Base-by-base conservation (phyloP, 1,140 invertebrate species). In the Dinothrombium tinctorium region DNA sequence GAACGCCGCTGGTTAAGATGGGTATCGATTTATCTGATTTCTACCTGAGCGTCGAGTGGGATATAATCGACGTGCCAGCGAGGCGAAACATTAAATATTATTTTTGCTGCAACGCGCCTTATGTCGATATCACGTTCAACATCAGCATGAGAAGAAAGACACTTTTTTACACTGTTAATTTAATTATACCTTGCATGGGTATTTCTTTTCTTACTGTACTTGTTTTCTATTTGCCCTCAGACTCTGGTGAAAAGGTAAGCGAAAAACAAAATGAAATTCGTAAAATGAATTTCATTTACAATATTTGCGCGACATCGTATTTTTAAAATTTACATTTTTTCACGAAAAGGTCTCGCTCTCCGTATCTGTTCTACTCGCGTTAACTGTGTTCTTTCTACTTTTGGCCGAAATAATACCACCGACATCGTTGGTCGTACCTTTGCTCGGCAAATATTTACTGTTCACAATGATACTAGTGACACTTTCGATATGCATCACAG, bases 401-500 rank as follows among this genome's bases (percentile, higher is more conserved):
- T 82, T 99, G 51, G 90, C 80, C 0, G 83, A 90, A 65, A 92
- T 98, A 50, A 60, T 69, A 51, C 67, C 67, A 9, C 63, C 67
- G 48, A 69, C 66, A 4, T 68, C 66, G 8, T 65, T 68, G 47
- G 64, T 59, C 41, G 64, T 69, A n/a, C 67, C 67, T 23, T 50
- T 69, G 22, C 62, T 69, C 26, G 66, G 67, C 67, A 59, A 53
- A 52, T 50, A 37, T 66, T 69, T 99, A 0, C 68, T 99, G 0
- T 99, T 99, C 56, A 98, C 92, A 2, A 95, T 98, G 87, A 69
- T 96, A 29, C 65, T 99, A 19, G 90, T 99, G 1, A 89, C 79
- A 0, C 59, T 95, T 6, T 96, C 89, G 28, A 90, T 98, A 29
- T 73, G 94, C 14, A 78, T 95, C 47, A 96, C 94, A 15, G 95